Evolutionary conservation across 1,140 invertebrate species (phyloP).

Genomic region (Neodiprion fabricii): DNA sequence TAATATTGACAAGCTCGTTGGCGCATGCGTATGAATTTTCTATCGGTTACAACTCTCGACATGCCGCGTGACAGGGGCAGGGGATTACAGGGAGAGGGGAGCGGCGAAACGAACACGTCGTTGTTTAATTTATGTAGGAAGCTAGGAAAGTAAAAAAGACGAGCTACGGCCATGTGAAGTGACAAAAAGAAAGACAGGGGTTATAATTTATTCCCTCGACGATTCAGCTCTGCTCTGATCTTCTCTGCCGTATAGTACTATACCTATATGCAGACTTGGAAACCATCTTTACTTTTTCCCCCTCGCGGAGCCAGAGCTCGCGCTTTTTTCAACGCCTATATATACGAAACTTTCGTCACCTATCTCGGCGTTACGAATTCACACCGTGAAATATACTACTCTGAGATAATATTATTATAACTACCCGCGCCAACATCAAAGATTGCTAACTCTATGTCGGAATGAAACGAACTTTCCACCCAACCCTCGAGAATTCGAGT

Average conservation of each 20-base stretch:
- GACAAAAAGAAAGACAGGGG: conserved; percentile 38
- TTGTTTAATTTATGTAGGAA: conserved; percentile 51
- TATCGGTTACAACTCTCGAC: conserved; percentile 15
- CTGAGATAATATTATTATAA: no score
- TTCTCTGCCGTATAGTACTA: not conserved
- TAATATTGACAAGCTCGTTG: conserved; percentile 41
- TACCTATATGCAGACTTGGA: not conserved
- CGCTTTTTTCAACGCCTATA: not conserved
- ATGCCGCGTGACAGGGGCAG: not conserved
- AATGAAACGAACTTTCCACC: no score
- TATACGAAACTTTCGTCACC: conserved; percentile 30
- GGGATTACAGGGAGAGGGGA: conserved; percentile 20
- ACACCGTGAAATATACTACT: not conserved
- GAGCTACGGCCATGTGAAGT: conserved; percentile 42
- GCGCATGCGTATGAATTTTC: conserved; percentile 37
- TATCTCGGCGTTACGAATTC: conserved; percentile 22
- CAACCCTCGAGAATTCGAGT: no score
- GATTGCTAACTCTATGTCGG: no score
- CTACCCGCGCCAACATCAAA: no score
- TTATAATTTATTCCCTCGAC: conserved; percentile 27
- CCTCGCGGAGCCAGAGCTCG: not conserved
- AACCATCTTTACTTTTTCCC: conserved; percentile 6
- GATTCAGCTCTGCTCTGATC: conserved; percentile 17
- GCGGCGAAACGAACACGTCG: conserved; percentile 24
- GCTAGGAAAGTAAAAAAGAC: conserved; percentile 43